Evolutionary conservation across 2,113 vertebrate species (phyloP), one percentile per base, ranked within the genome.

Genomic region (Bambusicola thoracicus): DNA sequence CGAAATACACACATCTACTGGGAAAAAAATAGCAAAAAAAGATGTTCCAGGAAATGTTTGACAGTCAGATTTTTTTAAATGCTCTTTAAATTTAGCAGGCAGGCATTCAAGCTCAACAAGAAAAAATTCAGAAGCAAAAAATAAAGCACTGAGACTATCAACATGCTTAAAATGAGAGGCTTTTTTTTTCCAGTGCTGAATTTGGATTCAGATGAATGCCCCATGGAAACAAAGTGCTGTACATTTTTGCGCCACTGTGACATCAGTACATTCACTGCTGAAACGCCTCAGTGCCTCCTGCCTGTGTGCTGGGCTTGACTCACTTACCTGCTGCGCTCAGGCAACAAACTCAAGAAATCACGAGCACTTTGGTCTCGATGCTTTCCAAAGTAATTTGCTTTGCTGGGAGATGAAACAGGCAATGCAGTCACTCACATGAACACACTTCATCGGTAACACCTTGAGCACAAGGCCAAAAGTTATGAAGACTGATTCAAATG

Each of bases 61-160:
- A 63, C 36, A 63, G 38, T 40, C 38, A 40, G 61, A 40, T 18
- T 40, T 62, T 7, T 17, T 7, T 8, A 55, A 58, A 34, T 38
- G 11, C 29, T 29, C 36, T 40, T 40, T 40, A 27, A 91, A 61
- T 38, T 76, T 66, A 93, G 59, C 38, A 89, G 74, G 24, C 43
- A 58, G 58, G 72, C 78, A 80, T 59, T 76, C 84, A 87, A 93
- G 62, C 55, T 73, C 11, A 93, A 87, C 14, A 81, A 36, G 76
- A 81, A 89, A 86, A 61, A 72, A 61, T 10, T 40, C 43, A 40
- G 34, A 72, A 69, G 43, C 58, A 74, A 87, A 87, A 92, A 95
- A 85, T 89, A 95, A 66, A 81, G 7, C 62, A 16, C 1, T 41
- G 46, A 83, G 51, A 90, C 36, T 62, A 55, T 19, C 53, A 29